These are phyloP conservation scores for Sebastes itinus DNA, from an alignment of 2,797 vertebrate species.

Conservation along the genomic window DNA sequence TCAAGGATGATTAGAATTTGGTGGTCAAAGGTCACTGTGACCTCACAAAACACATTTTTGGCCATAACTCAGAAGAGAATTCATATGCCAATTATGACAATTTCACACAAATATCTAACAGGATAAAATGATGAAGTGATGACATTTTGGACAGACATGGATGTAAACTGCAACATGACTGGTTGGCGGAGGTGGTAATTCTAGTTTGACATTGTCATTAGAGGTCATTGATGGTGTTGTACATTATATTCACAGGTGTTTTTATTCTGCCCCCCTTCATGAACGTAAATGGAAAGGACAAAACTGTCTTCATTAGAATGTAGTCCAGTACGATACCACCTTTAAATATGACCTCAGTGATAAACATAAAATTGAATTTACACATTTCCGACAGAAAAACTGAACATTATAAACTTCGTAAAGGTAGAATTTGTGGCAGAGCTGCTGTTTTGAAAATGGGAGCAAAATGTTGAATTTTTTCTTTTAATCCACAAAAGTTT, in stretches of 20 bases:
- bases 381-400: not conserved
- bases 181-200: too few relatives aligned
- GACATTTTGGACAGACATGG: too few relatives aligned
- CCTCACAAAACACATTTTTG: too few relatives aligned
- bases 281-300: too few relatives aligned
- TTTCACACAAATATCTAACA: too few relatives aligned
- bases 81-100: too few relatives aligned
- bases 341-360: not conserved
- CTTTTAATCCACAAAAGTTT: not conserved
- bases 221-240: not conserved
- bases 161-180: too few relatives aligned
- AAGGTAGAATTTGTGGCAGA: not conserved
- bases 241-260: not conserved
- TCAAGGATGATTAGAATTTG: too few relatives aligned
- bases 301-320: accelerated
- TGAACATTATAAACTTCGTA: not conserved
- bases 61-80: too few relatives aligned
- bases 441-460: not conserved
- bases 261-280: not conserved
- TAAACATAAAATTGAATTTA: not conserved
- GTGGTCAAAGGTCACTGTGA: too few relatives aligned
- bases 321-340: not conserved
- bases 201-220: too few relatives aligned
- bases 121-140: too few relatives aligned
- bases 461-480: not conserved